Base-by-base conservation (phyloP, 2,888 invertebrate genomes). In the Ophion ellenae region DNA sequence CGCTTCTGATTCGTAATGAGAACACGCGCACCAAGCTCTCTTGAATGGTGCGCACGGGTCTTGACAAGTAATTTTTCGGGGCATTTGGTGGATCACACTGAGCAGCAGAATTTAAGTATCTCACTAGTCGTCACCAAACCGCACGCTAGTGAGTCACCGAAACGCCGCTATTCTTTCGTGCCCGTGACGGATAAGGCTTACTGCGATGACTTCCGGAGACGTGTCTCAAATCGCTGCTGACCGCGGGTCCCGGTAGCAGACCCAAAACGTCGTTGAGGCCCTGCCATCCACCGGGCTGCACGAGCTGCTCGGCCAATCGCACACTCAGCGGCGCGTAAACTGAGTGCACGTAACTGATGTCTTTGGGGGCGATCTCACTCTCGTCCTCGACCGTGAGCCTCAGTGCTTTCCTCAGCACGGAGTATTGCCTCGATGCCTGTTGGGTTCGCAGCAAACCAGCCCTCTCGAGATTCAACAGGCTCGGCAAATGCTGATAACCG, bases 261-360 rank as follows among this genome's bases (percentile, higher is more conserved):
- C 96, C 96, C 53, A 99, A 95, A 67, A 98, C 97, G 90, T 99
- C 98, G 91, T 97, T 97, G 28, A 99, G 96, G 80, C 97, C 96
- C 87, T 96, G 96, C 97, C 97, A 97, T 3, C 97, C 97, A 11
- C 96, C 96, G 87, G 96, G 96, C 92, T 96, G 97, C 0, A 97
- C 95, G 57, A 97, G 95, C 91, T 97, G 97, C 91, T 98, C 98
- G 20, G 97, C 96, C 76, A 99, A 96, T 47, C 99, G 96, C 2
- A 98, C 97, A 76, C 98, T 98, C 61, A 99, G 94, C 0, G 99
- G 99, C 0, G 99, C 99, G 94, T 99, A 99, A 92, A 97, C 98
- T 91, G 97, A 98, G 92, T 98, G 98, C 57, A 99, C 97, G 91
- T 98, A 99, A 88, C 98, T 97, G 78, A 98, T 98, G 92, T 99